Evolutionary conservation across 30 jellyfish, hydroid and myxozoan species (phyloP).

Genomic region (Hydractinia symbiolongicarpus): DNA sequence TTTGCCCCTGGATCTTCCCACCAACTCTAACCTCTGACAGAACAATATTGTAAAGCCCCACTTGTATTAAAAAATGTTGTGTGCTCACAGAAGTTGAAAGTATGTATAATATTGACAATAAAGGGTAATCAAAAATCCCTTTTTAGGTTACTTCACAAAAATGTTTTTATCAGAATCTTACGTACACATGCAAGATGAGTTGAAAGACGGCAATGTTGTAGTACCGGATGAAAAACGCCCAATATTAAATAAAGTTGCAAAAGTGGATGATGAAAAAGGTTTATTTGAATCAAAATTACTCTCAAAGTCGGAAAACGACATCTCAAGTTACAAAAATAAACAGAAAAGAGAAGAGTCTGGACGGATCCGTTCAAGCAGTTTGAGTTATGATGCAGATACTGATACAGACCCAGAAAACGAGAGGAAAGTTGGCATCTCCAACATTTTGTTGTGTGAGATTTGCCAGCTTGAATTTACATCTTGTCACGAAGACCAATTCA

Average conservation of each 20-base stretch:
- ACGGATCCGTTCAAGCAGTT: conserved; percentile 2
- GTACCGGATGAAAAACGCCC: too few relatives aligned
- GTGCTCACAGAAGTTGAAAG: too few relatives aligned
- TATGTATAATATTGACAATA: too few relatives aligned
- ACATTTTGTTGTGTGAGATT: background rate
- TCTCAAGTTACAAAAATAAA: background rate
- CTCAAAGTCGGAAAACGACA: conserved; percentile 15
- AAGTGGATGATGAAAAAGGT: background rate
- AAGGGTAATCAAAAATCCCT: too few relatives aligned
- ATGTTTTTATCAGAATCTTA: conserved; percentile 16
- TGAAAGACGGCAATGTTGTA: background rate
- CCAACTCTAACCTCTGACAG: too few relatives aligned
- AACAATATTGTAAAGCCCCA: too few relatives aligned
- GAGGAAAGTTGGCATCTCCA: background rate
- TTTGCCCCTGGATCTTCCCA: too few relatives aligned
- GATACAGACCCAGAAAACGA: background rate
- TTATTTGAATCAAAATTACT: background rate
- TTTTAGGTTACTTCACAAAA: background rate
- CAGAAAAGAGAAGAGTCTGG: background rate
- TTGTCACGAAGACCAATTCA: conserved; percentile 1
- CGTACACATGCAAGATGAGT: background rate
- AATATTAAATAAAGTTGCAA: too few relatives aligned
- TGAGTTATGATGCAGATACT: conserved; percentile 21
- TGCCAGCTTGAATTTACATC: conserved; percentile 13
- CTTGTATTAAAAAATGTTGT: too few relatives aligned